These are phyloP conservation scores for Spialia ferax DNA, from an alignment of 2,888 invertebrate species.

Conservation along the genomic window DNA sequence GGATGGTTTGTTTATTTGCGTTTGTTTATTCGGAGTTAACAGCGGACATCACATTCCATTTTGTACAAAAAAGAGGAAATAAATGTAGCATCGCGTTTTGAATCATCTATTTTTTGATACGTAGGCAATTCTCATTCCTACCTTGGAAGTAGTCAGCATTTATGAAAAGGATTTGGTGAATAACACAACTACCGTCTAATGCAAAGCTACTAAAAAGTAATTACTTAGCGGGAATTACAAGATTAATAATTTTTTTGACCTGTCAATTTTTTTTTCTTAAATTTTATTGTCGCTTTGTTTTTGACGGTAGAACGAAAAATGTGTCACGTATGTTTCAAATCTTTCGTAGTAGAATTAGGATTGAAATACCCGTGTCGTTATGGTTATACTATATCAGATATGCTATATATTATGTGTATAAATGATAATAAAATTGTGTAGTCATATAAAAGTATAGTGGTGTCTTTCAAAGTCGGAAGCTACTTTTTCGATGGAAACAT, in stretches of 20 bases:
- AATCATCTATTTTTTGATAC: constrained; percentile 39
- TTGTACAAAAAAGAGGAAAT: constrained; percentile 61
- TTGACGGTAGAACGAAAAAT: constrained; percentile 35
- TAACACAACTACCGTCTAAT: constrained; percentile 19
- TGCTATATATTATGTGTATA: constrained; percentile 33
- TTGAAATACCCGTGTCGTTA: constrained; percentile 31
- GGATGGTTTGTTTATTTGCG: constrained; percentile 56
- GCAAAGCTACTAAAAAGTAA: constrained; percentile 12
- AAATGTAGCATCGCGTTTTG: constrained; percentile 35
- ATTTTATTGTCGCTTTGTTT: constrained; percentile 17
- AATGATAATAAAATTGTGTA: constrained; percentile 37
- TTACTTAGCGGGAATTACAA: too few species aligned
- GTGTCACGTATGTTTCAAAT: constrained; percentile 36
- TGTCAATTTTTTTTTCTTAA: not conserved
- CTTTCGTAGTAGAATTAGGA: constrained; percentile 29
- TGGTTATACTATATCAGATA: constrained; percentile 30
- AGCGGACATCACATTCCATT: constrained; percentile 80
- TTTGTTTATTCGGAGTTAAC: too few species aligned
- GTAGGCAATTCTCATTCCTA: constrained; percentile 47
- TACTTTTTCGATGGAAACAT: constrained; percentile 25
- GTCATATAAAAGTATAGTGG: constrained; percentile 34
- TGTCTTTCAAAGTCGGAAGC: constrained; percentile 35
- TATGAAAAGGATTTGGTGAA: constrained; percentile 45
- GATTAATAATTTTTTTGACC: too few species aligned
- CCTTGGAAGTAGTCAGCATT: constrained; percentile 59